Evolutionary conservation across 2,797 vertebrate genomes (phyloP), one percentile per base, ranked within the genome.

Genomic region (Centroberyx gerrardi): DNA sequence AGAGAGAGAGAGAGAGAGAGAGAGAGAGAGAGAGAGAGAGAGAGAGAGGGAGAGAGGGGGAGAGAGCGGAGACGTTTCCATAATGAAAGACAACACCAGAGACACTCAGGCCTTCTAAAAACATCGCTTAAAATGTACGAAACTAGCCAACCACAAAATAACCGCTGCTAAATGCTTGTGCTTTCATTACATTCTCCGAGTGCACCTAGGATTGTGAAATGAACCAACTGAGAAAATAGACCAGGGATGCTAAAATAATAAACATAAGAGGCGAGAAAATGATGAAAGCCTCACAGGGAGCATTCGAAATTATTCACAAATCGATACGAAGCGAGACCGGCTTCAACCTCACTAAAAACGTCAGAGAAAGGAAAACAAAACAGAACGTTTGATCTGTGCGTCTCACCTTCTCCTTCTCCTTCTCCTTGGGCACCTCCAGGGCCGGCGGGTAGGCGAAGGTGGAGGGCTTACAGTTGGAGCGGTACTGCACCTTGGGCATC

Each of bases 401-500:
- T 8, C 84, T 85, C 84, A 99, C 98, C 97, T 99, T 99, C 90
- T 99, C 98, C 88, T 99, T 99, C 88, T 99, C 98, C 36, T 99
- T 99, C 91, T 99, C 98, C 71, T 99, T 99, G 58, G 98, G 98
- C 84, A 99, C 98, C 93, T 99, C 98, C 84, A 99, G 94, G 55
- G 98, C 97, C 1, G 98, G 97, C 5, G 98, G 98, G 88, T 99
- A 99, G 51, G 98, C 98, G 29, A 99, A 99, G 27, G 98, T 99
- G 66, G 98, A 99, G 42, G 98, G 98, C 81, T 99, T 99, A 90
- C 98, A 99, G 95, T 99, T 99, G 84, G 98, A 99, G 79, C 97
- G 96, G 92, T 99, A 99, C 91, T 99, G 98, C 87, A 99, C 98
- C 93, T 99, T 99, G 6, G 98, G 98, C 98, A 99, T 99, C 98